Conservation (phyloP, 2,797 vertebrate species). For the Echeneis naucrates region DNA sequence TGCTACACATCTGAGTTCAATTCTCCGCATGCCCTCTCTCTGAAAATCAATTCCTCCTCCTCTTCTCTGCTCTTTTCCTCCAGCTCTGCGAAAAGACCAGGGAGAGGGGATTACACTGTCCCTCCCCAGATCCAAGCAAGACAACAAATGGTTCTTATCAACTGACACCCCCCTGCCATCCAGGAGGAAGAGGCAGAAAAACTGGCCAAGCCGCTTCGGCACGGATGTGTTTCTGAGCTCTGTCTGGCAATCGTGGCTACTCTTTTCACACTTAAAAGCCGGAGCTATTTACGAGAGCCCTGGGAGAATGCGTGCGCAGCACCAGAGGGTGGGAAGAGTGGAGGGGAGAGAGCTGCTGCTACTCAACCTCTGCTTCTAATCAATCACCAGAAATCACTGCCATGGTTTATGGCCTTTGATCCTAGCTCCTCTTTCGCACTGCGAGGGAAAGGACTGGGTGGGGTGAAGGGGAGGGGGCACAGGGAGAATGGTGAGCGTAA, state of each 20-base stretch:
- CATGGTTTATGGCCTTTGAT: slow-evolving; percentile 92
- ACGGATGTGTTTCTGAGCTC: slow-evolving; percentile 68
- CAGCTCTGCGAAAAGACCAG: slow-evolving; percentile 74
- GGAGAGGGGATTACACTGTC: slow-evolving; percentile 77
- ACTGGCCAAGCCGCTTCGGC: slow-evolving; percentile 55
- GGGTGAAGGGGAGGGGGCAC: slow-evolving; percentile 35
- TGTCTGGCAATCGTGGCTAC: slow-evolving; percentile 77
- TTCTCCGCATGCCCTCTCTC: slow-evolving; percentile 77
- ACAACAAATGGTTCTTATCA: slow-evolving; percentile 84
- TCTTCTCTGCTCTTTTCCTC: slow-evolving; percentile 74
- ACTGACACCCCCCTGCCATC: slow-evolving; percentile 73
- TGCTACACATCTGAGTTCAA: slow-evolving; percentile 81
- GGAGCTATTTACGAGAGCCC: slow-evolving; percentile 77
- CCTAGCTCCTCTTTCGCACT: slow-evolving; percentile 90
- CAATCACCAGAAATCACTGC: slow-evolving; percentile 95
- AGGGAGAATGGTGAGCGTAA: slow-evolving; percentile 63
- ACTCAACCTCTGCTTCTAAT: slow-evolving; percentile 92
- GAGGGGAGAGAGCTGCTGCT: slow-evolving; percentile 65
- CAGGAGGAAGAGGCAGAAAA: slow-evolving; percentile 68
- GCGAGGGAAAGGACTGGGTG: slow-evolving; percentile 64
- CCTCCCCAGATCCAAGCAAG: slow-evolving; percentile 78
- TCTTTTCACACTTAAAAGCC: slow-evolving; percentile 76
- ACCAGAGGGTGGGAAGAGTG: slow-evolving; percentile 76
- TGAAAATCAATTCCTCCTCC: slow-evolving; percentile 80
- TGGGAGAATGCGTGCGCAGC: slow-evolving; percentile 68